A percentile compares a stretch with the other conserved stretches of the same genome.
phyloP scores from a whole-genome alignment of 2,797 vertebrate genomes.

The Amniataba percoides region DNA sequence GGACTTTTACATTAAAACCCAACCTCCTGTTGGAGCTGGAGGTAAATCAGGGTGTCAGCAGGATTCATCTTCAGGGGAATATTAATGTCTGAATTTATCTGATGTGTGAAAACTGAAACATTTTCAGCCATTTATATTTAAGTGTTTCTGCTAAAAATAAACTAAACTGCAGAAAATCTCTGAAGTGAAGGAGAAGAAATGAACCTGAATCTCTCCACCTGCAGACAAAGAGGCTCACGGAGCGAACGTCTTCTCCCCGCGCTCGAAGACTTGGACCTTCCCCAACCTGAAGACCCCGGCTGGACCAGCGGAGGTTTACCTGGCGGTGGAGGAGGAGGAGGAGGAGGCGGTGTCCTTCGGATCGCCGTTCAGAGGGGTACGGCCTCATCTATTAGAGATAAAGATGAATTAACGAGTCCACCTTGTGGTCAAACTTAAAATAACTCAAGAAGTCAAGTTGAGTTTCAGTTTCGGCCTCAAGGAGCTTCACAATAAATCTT shows the following conservation, averaged over 20 bases:
- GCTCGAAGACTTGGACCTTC: slow-evolving; percentile 95
- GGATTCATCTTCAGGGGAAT: background rate
- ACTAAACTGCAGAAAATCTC: background rate
- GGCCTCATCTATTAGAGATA: background rate
- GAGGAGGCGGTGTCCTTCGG: slow-evolving; percentile 85
- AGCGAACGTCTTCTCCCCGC: slow-evolving; percentile 82
- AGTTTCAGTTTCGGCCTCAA: background rate
- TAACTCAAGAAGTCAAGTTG: background rate
- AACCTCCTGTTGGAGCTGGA: background rate
- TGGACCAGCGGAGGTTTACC: slow-evolving; percentile 89
- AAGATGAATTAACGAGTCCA: background rate
- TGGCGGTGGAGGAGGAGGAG: slow-evolving; percentile 87
- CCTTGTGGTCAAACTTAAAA: background rate
- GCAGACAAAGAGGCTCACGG: slow-evolving; percentile 82
- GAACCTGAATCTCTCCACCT: background rate
- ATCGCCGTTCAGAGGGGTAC: slow-evolving; percentile 85
- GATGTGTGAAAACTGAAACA: too few relatives aligned
- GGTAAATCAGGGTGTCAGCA: background rate
- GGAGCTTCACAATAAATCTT: background rate
- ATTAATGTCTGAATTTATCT: background rate
- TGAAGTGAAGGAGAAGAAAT: background rate
- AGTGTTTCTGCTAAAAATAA: background rate
- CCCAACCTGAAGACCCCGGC: slow-evolving; percentile 91
- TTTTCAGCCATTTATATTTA: too few relatives aligned
- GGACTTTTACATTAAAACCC: background rate